Evolutionary conservation across 2,113 vertebrate genomes (phyloP).

Genomic region (Microtus richardsoni): DNA sequence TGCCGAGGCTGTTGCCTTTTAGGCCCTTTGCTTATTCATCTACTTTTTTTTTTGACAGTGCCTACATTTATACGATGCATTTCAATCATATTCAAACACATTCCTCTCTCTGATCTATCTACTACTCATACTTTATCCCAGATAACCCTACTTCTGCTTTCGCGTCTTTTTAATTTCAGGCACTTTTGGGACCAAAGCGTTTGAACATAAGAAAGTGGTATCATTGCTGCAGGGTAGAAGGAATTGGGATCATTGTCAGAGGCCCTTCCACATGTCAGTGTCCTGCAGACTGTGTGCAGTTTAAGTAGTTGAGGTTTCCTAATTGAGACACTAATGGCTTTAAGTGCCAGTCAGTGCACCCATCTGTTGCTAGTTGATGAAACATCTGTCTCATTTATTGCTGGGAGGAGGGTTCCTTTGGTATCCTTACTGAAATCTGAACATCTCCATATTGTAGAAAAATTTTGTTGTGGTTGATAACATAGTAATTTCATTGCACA

Average conservation of each 20-base stretch:
- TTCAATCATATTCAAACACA: not conserved
- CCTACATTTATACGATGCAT: not conserved
- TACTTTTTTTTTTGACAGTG: not conserved
- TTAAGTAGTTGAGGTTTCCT: slow-evolving; percentile 37
- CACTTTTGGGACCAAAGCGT: not conserved
- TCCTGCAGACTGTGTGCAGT: slow-evolving; percentile 48
- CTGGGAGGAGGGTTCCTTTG: slow-evolving; percentile 29
- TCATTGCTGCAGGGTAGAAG: not conserved
- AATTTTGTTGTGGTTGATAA: not conserved
- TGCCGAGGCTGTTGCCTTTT: not conserved
- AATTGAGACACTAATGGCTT: slow-evolving; percentile 54
- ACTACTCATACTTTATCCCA: not conserved
- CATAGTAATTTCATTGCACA: not conserved
- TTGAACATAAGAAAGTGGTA: not conserved
- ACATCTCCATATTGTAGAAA: not conserved
- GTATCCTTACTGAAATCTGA: not conserved
- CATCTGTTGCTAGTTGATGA: slow-evolving; percentile 70
- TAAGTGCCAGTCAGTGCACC: slow-evolving; percentile 59
- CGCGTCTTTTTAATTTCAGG: not conserved
- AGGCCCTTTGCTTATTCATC: not conserved
- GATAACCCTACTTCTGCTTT: not conserved
- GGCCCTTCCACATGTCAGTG: not conserved
- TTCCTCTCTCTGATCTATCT: not conserved
- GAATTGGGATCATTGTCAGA: not conserved
- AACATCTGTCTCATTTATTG: slow-evolving; percentile 64